Evolutionary conservation across 2,113 vertebrate genomes (phyloP), one percentile per base, ranked within the genome.

Genomic region (Grammatotria lemairii): DNA sequence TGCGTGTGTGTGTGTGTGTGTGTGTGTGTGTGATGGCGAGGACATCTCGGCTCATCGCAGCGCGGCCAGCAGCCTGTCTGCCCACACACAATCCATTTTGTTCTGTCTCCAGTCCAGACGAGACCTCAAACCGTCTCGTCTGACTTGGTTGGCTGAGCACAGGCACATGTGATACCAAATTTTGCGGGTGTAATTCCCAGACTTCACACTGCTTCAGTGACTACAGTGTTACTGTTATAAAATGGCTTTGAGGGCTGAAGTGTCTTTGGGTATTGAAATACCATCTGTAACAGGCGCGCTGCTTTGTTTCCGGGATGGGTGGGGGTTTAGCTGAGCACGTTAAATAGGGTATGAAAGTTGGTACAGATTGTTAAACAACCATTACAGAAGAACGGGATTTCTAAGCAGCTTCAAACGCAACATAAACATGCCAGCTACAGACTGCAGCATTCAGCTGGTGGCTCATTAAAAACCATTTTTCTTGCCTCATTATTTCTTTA

Each of bases 111-210:
- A 51, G 84, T 89, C 88, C 88, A 92, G 90, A 70, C n/a, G 10
- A 82, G 82, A 85, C 88, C 85, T 89, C 92, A 88, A 87, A 81
- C 57, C 53, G 45, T 65, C 80, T 47, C 33, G 12, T 40, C 26
- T 19, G 33, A 55, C 60, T 42, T 0, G 26, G 57, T 13, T 23
- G 85, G 85, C 81, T 40, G 68, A 81, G 85, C 53, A 9, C 63
- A 55, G 3, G 65, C 40, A 13, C 65, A 57, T 49, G 84, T 57
- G 63, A 84, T 63, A 68, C 55, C 84, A 81, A 75, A 82, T 86
- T 45, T 84, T 78, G 85, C 63, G 80, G 84, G 79, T 85, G 38
- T 87, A 53, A 81, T 84, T 92, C 87, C 82, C 73, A 83, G 86
- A 87, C 57, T 73, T 11, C 80, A 51, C 3, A 11, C 80, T 42